These are phyloP conservation scores for Myrmecophaga tridactyla DNA, from an alignment of 2,113 vertebrate genomes.

Conservation along the genomic window DNA sequence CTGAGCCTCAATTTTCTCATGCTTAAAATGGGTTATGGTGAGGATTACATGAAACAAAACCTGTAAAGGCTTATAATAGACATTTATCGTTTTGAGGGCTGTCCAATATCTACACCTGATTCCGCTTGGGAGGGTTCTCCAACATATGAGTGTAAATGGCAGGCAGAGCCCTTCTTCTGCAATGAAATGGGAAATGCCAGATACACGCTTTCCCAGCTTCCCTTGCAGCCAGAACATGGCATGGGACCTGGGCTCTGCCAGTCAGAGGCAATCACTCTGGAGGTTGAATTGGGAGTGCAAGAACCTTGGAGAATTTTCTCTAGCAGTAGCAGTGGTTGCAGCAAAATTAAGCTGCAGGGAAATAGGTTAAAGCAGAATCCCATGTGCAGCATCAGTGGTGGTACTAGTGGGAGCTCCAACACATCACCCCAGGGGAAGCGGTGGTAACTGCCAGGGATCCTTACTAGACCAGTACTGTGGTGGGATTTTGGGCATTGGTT, in stretches of 20 bases:
- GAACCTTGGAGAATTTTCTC: background rate
- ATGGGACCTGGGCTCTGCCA: background rate
- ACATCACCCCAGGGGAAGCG: background rate
- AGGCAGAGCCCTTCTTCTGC: background rate
- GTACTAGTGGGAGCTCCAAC: background rate
- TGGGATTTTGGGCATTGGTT: background rate
- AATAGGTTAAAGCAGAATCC: background rate
- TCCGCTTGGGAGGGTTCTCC: background rate
- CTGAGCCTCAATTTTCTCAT: background rate
- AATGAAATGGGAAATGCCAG: background rate
- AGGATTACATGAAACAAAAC: background rate
- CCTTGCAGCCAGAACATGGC: background rate
- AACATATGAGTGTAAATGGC: background rate
- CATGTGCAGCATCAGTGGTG: background rate
- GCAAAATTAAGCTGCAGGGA: background rate
- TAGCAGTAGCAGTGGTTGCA: background rate
- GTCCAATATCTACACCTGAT: background rate
- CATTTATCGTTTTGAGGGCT: background rate
- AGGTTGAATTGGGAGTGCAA: background rate
- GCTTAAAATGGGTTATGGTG: background rate
- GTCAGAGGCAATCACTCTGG: background rate
- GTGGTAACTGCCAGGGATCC: background rate
- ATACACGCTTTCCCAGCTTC: constrained; percentile 8
- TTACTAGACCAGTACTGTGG: background rate
- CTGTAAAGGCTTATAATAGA: background rate